Evolutionary conservation across 2,797 vertebrate genomes (phyloP).

Genomic region (Fringilla coelebs): DNA sequence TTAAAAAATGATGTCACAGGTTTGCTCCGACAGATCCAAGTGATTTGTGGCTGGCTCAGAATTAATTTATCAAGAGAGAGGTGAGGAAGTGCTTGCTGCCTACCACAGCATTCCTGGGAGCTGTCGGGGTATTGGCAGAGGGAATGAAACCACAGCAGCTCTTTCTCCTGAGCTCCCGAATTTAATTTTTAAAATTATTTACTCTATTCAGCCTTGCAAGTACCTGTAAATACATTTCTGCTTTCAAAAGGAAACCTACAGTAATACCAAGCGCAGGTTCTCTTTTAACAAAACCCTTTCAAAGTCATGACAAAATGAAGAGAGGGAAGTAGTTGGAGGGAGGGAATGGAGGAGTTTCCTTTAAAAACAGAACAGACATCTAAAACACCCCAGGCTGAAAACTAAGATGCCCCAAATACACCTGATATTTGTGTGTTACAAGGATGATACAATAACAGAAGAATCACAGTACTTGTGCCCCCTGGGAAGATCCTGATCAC

Average conservation of each 20-base stretch:
- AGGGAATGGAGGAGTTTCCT: not conserved
- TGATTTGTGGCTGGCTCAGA: conserved; percentile 31
- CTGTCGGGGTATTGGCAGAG: not conserved
- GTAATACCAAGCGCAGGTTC: not conserved
- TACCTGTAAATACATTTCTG: not conserved
- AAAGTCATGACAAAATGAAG: not conserved
- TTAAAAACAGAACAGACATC: not conserved
- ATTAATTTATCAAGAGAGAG: conserved; percentile 25
- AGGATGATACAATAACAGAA: not conserved
- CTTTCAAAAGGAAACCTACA: not conserved
- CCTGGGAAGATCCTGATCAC: not conserved
- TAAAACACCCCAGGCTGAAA: not conserved
- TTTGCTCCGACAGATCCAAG: not conserved
- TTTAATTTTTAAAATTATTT: not conserved
- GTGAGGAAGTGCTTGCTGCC: conserved; percentile 12
- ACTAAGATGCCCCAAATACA: not conserved
- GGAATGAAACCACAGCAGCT: not conserved
- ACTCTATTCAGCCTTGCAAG: not conserved
- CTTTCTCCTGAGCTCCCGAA: not conserved
- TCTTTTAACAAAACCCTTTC: not conserved
- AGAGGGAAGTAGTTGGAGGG: not conserved
- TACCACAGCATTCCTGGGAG: conserved; percentile 5
- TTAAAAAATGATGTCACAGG: not conserved
- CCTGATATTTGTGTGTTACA: not conserved
- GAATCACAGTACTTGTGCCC: not conserved